Conservation (phyloP, 2,888 invertebrate species). For the Tenthredo mesomela region DNA sequence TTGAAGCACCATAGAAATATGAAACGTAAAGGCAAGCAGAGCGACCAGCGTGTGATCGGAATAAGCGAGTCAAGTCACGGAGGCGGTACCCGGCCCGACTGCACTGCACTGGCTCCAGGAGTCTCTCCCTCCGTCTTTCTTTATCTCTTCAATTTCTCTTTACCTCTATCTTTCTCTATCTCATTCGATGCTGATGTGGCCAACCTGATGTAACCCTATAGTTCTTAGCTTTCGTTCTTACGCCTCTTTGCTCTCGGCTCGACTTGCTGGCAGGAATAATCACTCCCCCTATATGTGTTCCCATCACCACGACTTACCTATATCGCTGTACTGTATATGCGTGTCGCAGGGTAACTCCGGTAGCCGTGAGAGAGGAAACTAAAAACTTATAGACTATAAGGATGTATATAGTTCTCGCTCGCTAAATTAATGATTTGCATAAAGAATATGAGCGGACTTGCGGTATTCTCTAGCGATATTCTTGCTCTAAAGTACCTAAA, state of each 20-base stretch:
- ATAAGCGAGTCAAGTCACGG: slow-evolving; percentile 53
- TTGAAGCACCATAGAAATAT: slow-evolving; percentile 44
- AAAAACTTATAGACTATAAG: neutral
- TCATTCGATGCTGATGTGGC: slow-evolving; percentile 55
- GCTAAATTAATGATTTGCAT: neutral
- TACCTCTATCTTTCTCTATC: slow-evolving; percentile 56
- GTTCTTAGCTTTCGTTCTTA: slow-evolving; percentile 50
- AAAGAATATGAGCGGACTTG: neutral
- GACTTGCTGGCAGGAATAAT: slow-evolving; percentile 39
- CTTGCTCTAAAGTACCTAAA: neutral
- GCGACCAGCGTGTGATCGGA: slow-evolving; percentile 47
- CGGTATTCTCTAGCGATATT: neutral
- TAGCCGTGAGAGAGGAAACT: slow-evolving; percentile 21
- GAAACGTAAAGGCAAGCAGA: slow-evolving; percentile 38
- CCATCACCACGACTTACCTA: neutral
- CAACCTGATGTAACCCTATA: slow-evolving; percentile 46
- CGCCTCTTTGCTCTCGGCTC: slow-evolving; percentile 65
- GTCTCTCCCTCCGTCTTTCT: slow-evolving; percentile 62
- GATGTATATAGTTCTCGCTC: neutral
- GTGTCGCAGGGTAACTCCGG: slow-evolving; percentile 44
- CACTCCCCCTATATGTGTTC: slow-evolving; percentile 26
- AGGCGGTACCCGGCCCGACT: slow-evolving; percentile 48
- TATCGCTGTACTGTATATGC: neutral
- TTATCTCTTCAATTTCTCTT: slow-evolving; percentile 58
- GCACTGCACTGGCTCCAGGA: slow-evolving; percentile 51